These are phyloP conservation scores for Oreochromis grahami DNA, from an alignment of 2,797 vertebrate genomes.

Conservation along the genomic window DNA sequence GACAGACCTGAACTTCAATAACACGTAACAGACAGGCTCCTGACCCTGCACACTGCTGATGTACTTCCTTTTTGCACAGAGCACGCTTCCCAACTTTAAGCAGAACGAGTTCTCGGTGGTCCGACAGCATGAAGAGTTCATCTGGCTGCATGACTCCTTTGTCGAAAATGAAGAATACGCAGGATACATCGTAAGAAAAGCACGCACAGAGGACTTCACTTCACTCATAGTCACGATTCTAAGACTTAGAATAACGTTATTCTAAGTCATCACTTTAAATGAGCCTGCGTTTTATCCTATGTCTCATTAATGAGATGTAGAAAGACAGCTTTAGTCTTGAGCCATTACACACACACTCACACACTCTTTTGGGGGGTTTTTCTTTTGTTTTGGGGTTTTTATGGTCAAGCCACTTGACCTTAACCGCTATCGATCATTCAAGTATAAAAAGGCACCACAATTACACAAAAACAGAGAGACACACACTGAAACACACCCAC, in stretches of 20 bases:
- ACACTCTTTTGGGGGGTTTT: rapidly evolving
- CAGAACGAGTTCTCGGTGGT: conserved; percentile 99
- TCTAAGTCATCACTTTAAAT: neutral
- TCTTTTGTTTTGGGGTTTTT: neutral
- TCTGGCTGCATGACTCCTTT: conserved; percentile 98
- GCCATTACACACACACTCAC: neutral
- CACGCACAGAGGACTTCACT: neutral
- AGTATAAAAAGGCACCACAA: neutral
- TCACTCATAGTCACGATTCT: neutral
- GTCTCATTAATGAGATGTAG: neutral
- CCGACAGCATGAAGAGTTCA: conserved; percentile 97
- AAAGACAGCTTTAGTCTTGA: neutral
- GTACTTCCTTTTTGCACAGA: conserved; percentile 71
- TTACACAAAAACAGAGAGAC: neutral
- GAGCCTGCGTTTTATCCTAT: neutral
- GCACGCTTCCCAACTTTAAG: conserved; percentile 97
- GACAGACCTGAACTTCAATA: neutral
- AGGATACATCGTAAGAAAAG: conserved; percentile 90
- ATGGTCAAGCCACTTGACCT: neutral
- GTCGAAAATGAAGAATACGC: conserved; percentile 98
- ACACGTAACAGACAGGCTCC: neutral
- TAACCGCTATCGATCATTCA: neutral
- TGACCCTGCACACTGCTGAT: neutral
- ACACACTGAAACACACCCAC: rapidly evolving
- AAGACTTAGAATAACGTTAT: rapidly evolving